Evolutionary conservation across 2,113 vertebrate species (phyloP).

Genomic region (Agapornis roseicollis): DNA sequence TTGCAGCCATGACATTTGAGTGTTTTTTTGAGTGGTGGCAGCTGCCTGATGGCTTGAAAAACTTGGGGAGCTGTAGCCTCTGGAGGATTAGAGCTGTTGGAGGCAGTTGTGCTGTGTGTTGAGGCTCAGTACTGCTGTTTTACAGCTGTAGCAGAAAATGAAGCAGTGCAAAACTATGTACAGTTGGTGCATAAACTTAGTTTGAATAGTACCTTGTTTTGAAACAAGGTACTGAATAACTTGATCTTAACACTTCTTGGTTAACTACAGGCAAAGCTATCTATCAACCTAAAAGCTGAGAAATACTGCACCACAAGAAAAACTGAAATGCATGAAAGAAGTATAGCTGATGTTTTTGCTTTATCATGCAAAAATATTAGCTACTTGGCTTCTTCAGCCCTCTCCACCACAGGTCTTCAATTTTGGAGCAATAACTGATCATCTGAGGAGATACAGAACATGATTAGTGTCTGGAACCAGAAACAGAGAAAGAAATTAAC

Average conservation of each 20-base stretch:
- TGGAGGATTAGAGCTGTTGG: neutral
- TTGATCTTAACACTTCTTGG: neutral
- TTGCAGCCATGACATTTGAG: neutral
- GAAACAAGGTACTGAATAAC: neutral
- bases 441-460: neutral
- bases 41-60: neutral
- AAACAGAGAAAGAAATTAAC: neutral
- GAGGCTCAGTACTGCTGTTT: neutral
- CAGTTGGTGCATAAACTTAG: neutral
- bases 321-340: neutral
- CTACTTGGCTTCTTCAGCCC: neutral
- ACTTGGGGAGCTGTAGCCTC: neutral
- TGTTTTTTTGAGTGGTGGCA: accelerated
- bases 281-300: neutral
- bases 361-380: neutral
- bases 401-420: neutral
- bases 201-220: neutral
- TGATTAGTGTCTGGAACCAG: neutral
- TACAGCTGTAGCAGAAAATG: neutral
- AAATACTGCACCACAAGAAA: neutral
- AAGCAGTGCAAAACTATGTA: neutral
- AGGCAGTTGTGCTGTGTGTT: neutral
- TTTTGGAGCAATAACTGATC: neutral
- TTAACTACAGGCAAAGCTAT: neutral
- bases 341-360: neutral